Evolutionary conservation across 2,797 vertebrate genomes (phyloP).

Genomic region (Bovichtus variegatus): DNA sequence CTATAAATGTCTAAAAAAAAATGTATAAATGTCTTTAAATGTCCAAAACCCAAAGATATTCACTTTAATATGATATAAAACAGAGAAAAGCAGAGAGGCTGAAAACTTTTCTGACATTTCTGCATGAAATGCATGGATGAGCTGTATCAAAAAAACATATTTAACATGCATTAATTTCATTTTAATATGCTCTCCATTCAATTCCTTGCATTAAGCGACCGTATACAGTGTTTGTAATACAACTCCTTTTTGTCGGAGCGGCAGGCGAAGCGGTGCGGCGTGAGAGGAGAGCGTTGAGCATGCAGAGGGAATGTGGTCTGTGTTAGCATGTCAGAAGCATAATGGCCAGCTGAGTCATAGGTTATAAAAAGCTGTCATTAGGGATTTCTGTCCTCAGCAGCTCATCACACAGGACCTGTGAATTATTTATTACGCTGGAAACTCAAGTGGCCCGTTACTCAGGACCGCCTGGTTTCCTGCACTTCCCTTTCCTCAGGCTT

Average conservation of each 20-base stretch:
- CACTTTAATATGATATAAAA: no score
- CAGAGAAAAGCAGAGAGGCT: no score
- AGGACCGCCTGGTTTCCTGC: conserved; percentile 80
- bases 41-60: no score
- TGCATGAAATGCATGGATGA: background rate
- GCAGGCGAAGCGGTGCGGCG: conserved; percentile 37
- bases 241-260: conserved; percentile 51
- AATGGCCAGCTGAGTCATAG: conserved; percentile 88
- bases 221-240: conserved; percentile 49
- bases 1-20: no score
- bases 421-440: conserved; percentile 89
- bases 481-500: conserved; percentile 77
- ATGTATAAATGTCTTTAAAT: no score
- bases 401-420: conserved; percentile 85
- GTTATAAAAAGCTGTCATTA: conserved; percentile 90
- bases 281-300: conserved; percentile 58
- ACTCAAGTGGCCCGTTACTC: conserved; percentile 83
- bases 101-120: no score
- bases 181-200: conserved; percentile 24
- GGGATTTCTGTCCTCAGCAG: conserved; percentile 86
- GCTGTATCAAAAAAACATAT: background rate
- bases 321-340: conserved; percentile 83
- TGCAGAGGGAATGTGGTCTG: conserved; percentile 80
- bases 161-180: background rate
- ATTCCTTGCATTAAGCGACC: conserved; percentile 38